Conservation (phyloP, 2,888 invertebrate species). For the Sinohyriopsis cumingii region DNA sequence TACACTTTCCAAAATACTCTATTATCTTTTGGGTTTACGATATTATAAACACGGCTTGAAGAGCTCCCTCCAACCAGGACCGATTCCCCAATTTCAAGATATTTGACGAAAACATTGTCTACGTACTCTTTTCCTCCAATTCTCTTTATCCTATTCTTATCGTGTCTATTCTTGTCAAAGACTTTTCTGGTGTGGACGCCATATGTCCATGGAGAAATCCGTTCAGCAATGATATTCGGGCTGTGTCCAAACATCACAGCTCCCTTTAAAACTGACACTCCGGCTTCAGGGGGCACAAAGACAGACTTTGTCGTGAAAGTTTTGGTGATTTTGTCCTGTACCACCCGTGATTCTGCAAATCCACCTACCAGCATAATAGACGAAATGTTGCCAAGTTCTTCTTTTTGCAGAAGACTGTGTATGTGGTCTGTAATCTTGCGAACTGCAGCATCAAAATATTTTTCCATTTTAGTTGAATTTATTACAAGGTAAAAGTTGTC, state of each 20-base stretch:
- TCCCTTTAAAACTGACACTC: conserved; percentile 34
- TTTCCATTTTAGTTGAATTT: conserved; percentile 16
- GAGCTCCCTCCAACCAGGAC: conserved; percentile 23
- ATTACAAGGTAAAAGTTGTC: conserved; percentile 21
- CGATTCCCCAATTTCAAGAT: conserved; percentile 21
- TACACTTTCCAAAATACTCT: conserved; percentile 32
- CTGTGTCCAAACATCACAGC: conserved; percentile 41
- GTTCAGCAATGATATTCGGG: conserved; percentile 25
- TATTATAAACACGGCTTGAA: conserved; percentile 9
- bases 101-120: conserved; percentile 28
- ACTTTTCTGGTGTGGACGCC: conserved; percentile 29
- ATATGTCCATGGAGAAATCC: conserved; percentile 36
- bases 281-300: conserved; percentile 24
- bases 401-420: conserved; percentile 11
- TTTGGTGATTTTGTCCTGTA: conserved; percentile 21
- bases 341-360: conserved; percentile 34
- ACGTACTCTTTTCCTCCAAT: conserved; percentile 22
- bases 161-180: conserved; percentile 17
- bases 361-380: conserved; percentile 38
- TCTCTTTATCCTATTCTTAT: conserved; percentile 3
- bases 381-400: conserved; percentile 13
- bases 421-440: conserved; percentile 24
- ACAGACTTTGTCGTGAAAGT: conserved; percentile 19
- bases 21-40: conserved; percentile 19
- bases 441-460: conserved; percentile 20